Base-by-base conservation (phyloP, 2,797 vertebrate genomes). In the Pteropus rufus region DNA sequence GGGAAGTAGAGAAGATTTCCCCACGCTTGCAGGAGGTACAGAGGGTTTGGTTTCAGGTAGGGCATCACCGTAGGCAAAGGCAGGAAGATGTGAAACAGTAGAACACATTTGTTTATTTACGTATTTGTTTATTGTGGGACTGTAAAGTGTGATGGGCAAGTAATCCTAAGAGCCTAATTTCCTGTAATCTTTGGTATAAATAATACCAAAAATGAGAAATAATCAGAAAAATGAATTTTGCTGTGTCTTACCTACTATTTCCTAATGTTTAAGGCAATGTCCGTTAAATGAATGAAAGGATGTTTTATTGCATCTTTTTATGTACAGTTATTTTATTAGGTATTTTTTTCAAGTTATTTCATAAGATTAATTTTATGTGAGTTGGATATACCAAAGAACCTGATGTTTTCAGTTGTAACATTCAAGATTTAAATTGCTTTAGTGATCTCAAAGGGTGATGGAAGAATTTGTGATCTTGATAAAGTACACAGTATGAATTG, bases 301-400 rank as follows among this genome's bases (percentile, higher is more conserved):
- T 26, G 64, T 76, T 93, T 86, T 23, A 10, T 34, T 86, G 44
- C 12, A 80, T 87, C 62, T 89, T 91, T 95, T 56, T 83, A 70
- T 75, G 9, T 87, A 49, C 44, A 77, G 14, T 16, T 75, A 82
- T 84, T 82, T 82, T 89, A 46, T 84, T 69, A 84, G 65, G n/a
- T 85, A 16, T 73, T 87, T 84, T 95, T 96, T 60, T 44, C 36
- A 93, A 69, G 52, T 94, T 90, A 49, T 85, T 89, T 93, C 16
- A 34, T 89, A 44, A 89, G 49, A 31, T 34, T 91, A 69, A 89
- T 89, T 92, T 83, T 52, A 73, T 10, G 24, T 54, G 69, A 85
- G 46, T 75, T 67, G 70, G 65, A 26, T 76, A 39, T 23, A 34
- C 19, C 41, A 82, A 80, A 85, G 18, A 76, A 44, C 49, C 21